Base-by-base conservation (phyloP, 2,888 invertebrate species). In the Halictus quadricinctus region DNA sequence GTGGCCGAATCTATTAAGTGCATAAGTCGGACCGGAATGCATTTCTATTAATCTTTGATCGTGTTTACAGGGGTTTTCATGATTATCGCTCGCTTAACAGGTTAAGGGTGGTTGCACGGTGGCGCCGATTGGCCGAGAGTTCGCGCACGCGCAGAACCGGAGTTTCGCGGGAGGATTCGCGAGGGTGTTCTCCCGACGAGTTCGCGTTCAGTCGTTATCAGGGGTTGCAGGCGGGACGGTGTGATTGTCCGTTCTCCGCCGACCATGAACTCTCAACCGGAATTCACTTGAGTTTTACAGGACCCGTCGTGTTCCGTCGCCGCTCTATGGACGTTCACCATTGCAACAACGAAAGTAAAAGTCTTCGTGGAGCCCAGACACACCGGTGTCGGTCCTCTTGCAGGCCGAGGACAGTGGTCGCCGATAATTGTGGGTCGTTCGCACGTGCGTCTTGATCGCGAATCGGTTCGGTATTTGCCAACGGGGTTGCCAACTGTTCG, bases 401-500 rank as follows among this genome's bases (percentile, higher is more conserved):
- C 18, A 54, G 50, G 48, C 82, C 25, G 64, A 79, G 41, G 46
- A 36, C 46, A 72, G 54, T 74, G 25, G 18, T 75, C 60, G 21
- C 25, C 25, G 18, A 21, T n/a, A 60, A 15, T 69, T 80, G 76
- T 72, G 80, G 36, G 73, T 76, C 76, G 74, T 70, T 81, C 80
- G 69, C 84, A 88, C 88, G 88, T 88, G 88, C 80, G 76, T 82
- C 70, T 29, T 79, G 72, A 80, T 70, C 83, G 54, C 15, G 21
- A 43, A 78, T 78, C 78, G 78, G 66, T 75, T 54, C 29, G 76
- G 64, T 21, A 10, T 48, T 80, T 54, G 41, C 25, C 41, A 48
- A 76, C 76, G 25, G 50, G 43, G 69, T 72, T 70, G 21, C 50
- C 29, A 48, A 12, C 50, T 18, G 29, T 60, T 50, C 41, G 54